Conservation (phyloP, 2,797 vertebrate species). For the Tauraco hartlaubi region DNA sequence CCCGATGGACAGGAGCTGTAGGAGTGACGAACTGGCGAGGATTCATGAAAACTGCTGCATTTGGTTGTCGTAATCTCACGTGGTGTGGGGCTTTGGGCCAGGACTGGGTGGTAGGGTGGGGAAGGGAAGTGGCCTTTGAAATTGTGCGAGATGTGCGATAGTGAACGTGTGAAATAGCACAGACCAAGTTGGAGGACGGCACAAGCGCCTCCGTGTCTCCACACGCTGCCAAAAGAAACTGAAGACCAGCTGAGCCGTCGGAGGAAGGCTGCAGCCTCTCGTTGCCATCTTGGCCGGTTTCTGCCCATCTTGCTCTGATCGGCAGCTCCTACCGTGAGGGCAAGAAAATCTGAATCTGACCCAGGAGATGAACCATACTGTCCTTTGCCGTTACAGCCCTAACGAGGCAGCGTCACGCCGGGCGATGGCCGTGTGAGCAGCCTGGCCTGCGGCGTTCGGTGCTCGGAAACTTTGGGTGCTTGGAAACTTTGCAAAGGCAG, state of each 20-base stretch:
- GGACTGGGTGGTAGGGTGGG: rapidly evolving
- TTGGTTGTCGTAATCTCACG: rapidly evolving
- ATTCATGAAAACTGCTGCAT: rapidly evolving
- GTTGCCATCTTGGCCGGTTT: rapidly evolving
- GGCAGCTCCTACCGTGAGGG: rapidly evolving
- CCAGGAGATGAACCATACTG: background rate
- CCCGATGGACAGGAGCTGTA: rapidly evolving
- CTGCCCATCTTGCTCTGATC: background rate
- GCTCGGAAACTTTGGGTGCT: rapidly evolving
- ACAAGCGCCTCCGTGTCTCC: rapidly evolving
- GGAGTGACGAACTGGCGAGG: rapidly evolving
- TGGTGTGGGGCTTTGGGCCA: background rate
- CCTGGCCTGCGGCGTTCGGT: rapidly evolving
- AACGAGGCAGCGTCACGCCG: rapidly evolving
- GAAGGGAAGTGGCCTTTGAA: background rate
- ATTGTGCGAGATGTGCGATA: rapidly evolving
- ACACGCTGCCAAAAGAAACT: rapidly evolving
- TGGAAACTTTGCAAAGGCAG: background rate
- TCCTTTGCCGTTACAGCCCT: background rate
- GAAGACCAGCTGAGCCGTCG: rapidly evolving
- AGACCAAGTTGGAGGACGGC: rapidly evolving
- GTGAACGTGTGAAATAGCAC: rapidly evolving
- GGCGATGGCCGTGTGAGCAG: rapidly evolving
- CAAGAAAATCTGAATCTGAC: background rate
- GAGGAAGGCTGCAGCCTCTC: background rate